Conservation (phyloP, 2,888 invertebrate species). For the Stomorhina lunata region DNA sequence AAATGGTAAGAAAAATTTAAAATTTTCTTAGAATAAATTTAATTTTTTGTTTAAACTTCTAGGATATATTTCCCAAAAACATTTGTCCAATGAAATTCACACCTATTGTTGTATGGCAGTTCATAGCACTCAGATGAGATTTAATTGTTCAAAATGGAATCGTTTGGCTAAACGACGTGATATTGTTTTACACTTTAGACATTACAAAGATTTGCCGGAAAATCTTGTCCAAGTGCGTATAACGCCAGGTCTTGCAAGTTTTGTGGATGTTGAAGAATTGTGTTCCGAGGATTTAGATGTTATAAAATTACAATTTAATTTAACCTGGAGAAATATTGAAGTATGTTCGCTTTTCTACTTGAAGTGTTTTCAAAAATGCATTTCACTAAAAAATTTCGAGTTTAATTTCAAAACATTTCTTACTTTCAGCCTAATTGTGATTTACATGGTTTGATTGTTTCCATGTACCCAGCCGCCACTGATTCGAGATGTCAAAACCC, state of each 20-base stretch:
- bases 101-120: constrained; percentile 74
- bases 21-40: background rate
- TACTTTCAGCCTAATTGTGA: constrained; percentile 72
- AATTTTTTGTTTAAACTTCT: background rate
- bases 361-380: background rate
- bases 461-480: constrained; percentile 68
- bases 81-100: constrained; percentile 74
- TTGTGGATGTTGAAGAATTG: constrained; percentile 74
- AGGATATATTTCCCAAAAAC: constrained; percentile 75
- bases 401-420: background rate
- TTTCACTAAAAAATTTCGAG: no score
- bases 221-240: constrained; percentile 71
- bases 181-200: constrained; percentile 72
- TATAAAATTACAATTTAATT: constrained; percentile 71
- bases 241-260: constrained; percentile 73
- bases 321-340: constrained; percentile 74
- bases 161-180: constrained; percentile 74
- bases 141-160: constrained; percentile 75
- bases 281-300: constrained; percentile 72
- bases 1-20: constrained; percentile 66
- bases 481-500: constrained; percentile 70
- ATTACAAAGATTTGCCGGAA: constrained; percentile 68
- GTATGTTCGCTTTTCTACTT: background rate
- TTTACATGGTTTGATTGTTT: constrained; percentile 73
- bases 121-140: constrained; percentile 73